Evolutionary conservation across 2,888 invertebrate genomes (phyloP).

Genomic region (Epistrophe grossulariae): DNA sequence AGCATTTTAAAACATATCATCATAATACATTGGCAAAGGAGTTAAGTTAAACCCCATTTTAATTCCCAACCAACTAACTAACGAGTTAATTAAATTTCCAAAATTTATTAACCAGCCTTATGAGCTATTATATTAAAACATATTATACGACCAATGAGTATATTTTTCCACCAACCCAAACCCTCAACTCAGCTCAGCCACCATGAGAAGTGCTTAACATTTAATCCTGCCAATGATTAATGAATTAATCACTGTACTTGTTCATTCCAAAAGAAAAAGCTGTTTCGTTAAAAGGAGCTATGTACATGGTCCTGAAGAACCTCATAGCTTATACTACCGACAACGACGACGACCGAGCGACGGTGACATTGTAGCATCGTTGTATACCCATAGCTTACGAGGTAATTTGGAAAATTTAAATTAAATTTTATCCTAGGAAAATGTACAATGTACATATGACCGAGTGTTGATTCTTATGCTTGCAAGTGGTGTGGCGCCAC

Average conservation of each 20-base stretch:
- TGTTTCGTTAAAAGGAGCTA: background rate
- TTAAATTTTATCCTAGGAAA: slow-evolving; percentile 42
- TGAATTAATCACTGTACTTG: slow-evolving; percentile 62
- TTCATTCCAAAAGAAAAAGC: slow-evolving; percentile 30
- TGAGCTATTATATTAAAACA: slow-evolving; percentile 27
- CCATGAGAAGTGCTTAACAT: slow-evolving; percentile 22
- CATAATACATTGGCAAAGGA: slow-evolving; percentile 15
- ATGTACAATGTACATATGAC: slow-evolving; percentile 8
- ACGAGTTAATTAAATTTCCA: slow-evolving; percentile 71
- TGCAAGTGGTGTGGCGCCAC: background rate
- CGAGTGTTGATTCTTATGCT: slow-evolving; percentile 13
- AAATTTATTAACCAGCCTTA: slow-evolving; percentile 64
- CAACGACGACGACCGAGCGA: background rate
- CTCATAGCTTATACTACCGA: background rate
- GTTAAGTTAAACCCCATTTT: slow-evolving; percentile 44
- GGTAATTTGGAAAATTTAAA: slow-evolving; percentile 60
- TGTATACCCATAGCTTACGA: slow-evolving; percentile 40
- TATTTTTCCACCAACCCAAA: no score
- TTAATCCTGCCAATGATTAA: slow-evolving; percentile 65
- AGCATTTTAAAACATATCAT: background rate
- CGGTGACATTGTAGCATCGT: background rate
- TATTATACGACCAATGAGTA: background rate
- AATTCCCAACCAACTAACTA: slow-evolving; percentile 33
- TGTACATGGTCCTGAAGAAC: slow-evolving; percentile 14
- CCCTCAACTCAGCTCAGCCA: slow-evolving; percentile 1